phyloP scores from a whole-genome alignment of 2,113 vertebrate genomes.

The Pomatostomus ruficeps region DNA sequence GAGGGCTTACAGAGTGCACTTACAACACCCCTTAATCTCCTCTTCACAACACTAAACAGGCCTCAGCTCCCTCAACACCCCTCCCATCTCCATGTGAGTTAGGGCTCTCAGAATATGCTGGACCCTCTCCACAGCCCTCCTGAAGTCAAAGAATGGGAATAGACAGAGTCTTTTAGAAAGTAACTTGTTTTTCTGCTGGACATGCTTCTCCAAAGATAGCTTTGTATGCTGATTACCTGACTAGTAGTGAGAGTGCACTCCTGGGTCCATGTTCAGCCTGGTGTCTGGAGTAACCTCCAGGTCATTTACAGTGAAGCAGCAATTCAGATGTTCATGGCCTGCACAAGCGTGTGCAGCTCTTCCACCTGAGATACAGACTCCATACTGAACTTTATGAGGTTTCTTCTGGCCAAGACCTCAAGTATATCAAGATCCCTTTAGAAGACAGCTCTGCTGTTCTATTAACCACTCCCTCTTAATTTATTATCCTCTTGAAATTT shows the following conservation, averaged over 20 bases:
- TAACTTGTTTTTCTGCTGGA: background rate
- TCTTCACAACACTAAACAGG: background rate
- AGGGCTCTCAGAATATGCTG: background rate
- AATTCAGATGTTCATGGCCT: background rate
- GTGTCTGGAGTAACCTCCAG: background rate
- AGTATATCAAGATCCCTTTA: background rate
- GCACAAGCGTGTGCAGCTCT: background rate
- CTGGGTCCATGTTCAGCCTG: background rate
- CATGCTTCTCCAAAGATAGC: background rate
- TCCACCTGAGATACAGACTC: background rate
- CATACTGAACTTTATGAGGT: background rate
- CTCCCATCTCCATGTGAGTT: background rate
- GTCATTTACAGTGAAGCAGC: background rate
- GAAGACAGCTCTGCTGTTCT: background rate
- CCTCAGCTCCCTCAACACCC: background rate
- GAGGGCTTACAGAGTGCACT: background rate
- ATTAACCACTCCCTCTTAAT: constrained; percentile 19
- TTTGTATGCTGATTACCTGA: background rate
- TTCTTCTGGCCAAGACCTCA: background rate
- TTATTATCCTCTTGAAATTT: background rate
- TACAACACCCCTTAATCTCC: background rate
- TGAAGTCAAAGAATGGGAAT: background rate
- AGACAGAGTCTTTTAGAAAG: background rate
- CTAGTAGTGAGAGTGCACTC: background rate
- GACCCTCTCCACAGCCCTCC: background rate